These are phyloP conservation scores for Lepidochitona cinerea DNA, from an alignment of 2,888 invertebrate genomes.

Conservation along the genomic window DNA sequence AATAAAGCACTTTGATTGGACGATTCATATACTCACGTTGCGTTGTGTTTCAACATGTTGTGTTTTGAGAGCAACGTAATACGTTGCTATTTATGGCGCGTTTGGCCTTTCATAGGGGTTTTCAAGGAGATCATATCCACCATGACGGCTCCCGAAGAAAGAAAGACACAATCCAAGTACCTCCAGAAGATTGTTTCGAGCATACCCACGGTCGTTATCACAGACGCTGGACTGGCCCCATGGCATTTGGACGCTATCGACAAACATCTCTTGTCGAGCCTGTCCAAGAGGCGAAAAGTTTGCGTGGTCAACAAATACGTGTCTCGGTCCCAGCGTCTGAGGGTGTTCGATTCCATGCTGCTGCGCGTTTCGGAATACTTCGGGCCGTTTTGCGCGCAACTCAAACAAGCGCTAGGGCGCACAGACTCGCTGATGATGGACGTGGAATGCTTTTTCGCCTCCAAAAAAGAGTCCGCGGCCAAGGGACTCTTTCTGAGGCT, in stretches of 20 bases:
- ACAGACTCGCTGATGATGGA: neutral
- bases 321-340: neutral
- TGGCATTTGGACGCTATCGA: neutral
- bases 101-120: no score
- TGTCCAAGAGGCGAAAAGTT: neutral
- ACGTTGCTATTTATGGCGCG: no score
- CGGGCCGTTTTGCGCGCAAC: neutral
- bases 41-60: no score
- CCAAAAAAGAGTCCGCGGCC: neutral
- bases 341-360: neutral
- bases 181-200: neutral
- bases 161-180: neutral
- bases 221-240: neutral
- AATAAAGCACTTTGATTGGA: no score
- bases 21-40: no score
- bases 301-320: neutral
- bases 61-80: no score
- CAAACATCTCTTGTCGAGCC: neutral
- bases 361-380: neutral
- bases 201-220: neutral
- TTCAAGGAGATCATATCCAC: neutral
- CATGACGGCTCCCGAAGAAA: neutral
- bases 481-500: neutral
- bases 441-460: neutral
- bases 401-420: neutral